Percentiles rank a stretch among this genome's conserved stretches.
Conservation (phyloP, 2,888 invertebrate species). For the Orthosia cruda region DNA sequence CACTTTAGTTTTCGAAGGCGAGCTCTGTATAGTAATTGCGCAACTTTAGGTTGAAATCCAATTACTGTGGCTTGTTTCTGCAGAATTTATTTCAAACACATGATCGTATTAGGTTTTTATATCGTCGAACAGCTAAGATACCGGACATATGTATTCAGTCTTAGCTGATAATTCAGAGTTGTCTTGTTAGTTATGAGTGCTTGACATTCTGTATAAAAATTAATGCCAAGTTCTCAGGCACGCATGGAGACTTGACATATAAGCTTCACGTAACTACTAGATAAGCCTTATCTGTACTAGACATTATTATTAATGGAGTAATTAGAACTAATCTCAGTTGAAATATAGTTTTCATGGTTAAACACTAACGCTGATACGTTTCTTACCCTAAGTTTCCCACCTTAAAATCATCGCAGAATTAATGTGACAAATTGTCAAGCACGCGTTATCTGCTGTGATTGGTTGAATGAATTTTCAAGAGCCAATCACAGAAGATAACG, state of each 20-base stretch:
- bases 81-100: constrained; percentile 28
- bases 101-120: constrained; percentile 37
- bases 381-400: too few species aligned
- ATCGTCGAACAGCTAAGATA: constrained; percentile 17
- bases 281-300: constrained; percentile 19
- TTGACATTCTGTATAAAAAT: constrained; percentile 34
- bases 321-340: constrained; percentile 13
- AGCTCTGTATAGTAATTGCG: constrained; percentile 44
- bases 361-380: not conserved
- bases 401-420: too few species aligned
- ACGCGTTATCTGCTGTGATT: too few species aligned
- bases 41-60: constrained; percentile 41
- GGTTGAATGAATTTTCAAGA: too few species aligned
- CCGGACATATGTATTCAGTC: constrained; percentile 10
- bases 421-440: too few species aligned
- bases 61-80: constrained; percentile 32
- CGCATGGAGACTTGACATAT: not conserved
- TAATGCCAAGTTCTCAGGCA: constrained; percentile 43
- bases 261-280: not conserved
- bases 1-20: constrained; percentile 50
- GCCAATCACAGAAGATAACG: too few species aligned
- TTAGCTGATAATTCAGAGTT: constrained; percentile 4
- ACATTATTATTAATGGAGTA: not conserved
- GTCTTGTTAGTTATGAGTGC: constrained; percentile 10
- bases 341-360: constrained; percentile 1